These are phyloP conservation scores for Pollicipes pollicipes DNA, from an alignment of 1,140 invertebrate genomes.

Conservation along the genomic window DNA sequence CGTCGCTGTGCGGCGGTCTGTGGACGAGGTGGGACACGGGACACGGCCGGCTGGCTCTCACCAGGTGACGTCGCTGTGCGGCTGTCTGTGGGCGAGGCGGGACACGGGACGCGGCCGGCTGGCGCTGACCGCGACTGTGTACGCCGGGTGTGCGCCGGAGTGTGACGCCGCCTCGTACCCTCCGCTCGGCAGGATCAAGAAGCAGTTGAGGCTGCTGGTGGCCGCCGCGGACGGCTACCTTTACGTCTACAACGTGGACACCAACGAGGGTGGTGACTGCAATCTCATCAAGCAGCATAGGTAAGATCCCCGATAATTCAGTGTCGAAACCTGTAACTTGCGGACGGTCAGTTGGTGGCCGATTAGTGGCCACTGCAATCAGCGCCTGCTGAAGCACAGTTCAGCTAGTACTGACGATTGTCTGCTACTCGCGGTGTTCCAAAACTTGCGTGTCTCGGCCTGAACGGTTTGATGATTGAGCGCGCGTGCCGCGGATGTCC, in stretches of 20 bases:
- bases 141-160: background rate
- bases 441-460: background rate
- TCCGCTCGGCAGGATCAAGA: slow-evolving; percentile 37
- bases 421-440: background rate
- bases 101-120: no score
- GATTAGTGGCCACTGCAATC: background rate
- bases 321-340: background rate
- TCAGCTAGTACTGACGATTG: background rate
- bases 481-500: background rate
- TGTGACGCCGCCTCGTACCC: no score
- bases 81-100: no score
- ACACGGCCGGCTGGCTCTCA: no score
- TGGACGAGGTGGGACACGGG: no score
- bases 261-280: slow-evolving; percentile 70
- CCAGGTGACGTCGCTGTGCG: no score
- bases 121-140: background rate
- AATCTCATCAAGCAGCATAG: slow-evolving; percentile 56
- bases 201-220: slow-evolving; percentile 60
- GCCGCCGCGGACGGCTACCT: slow-evolving; percentile 78
- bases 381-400: background rate
- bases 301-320: slow-evolving; percentile 24
- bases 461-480: background rate
- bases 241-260: slow-evolving; percentile 79
- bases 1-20: no score
- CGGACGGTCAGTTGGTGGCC: background rate